Evolutionary conservation across 2,113 vertebrate genomes (phyloP).

Genomic region (Tamias sibiricus): DNA sequence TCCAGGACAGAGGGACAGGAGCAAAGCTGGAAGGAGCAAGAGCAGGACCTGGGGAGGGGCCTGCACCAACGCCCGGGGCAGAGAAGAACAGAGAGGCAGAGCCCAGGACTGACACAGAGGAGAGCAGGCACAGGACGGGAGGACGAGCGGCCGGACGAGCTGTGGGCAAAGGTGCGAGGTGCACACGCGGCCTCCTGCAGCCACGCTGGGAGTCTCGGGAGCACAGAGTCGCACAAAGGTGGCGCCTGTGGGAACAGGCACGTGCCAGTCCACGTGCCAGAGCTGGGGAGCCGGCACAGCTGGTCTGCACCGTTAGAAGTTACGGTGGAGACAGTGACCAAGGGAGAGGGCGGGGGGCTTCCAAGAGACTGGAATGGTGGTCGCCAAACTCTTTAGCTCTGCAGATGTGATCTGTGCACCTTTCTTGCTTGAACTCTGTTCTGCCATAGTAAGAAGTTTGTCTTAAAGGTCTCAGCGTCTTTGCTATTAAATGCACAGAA

Average conservation of each 20-base stretch:
- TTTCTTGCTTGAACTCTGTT: background rate
- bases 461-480: background rate
- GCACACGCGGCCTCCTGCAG: too few species aligned
- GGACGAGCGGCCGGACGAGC: too few species aligned
- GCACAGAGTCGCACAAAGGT: background rate
- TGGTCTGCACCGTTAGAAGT: too few species aligned
- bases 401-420: background rate
- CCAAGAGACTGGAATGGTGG: rapidly evolving
- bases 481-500: background rate
- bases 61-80: rapidly evolving
- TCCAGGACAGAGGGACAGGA: background rate
- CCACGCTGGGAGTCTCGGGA: rapidly evolving
- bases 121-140: too few species aligned
- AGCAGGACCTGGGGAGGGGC: too few species aligned
- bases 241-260: too few species aligned
- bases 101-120: too few species aligned
- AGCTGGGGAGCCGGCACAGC: background rate
- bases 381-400: background rate
- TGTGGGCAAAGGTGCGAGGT: too few species aligned
- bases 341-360: background rate
- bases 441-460: background rate
- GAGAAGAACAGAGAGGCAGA: background rate
- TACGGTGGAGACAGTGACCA: background rate
- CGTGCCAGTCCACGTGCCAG: background rate
- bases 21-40: too few species aligned